Evolutionary conservation across 2,113 vertebrate genomes (phyloP), one percentile per base, ranked within the genome.

Genomic region (Phylloscopus trochiloides): DNA sequence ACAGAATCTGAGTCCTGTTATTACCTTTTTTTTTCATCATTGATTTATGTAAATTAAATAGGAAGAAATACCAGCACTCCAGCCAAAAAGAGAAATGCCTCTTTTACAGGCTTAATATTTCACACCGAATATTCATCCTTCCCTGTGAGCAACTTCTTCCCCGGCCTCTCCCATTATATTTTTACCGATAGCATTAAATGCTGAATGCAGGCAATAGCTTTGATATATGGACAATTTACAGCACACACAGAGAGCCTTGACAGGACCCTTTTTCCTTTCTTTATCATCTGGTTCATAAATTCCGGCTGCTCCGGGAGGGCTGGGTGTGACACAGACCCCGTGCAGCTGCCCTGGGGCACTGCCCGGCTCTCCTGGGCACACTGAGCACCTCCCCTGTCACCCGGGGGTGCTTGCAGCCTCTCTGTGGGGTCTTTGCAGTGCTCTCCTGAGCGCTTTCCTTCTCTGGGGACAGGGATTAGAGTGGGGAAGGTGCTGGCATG

Each of bases 31-130:
- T 92, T 84, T 19, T 17, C 25, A 43, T 58, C 68, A 59, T 94
- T 95, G 97, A 97, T 97, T 97, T 96, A 96, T 94, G 94, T 58
- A 97, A 97, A 97, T 96, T 79, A 94, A 96, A 96, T 92, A 81
- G 94, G 28, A 74, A 97, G 94, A 97, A 96, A 97, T 82, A 93
- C 47, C 92, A 74, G 70, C 62, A 57, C 88, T 86, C 77, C 90
- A 93, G 74, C 88, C 96, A 88, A 73, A 90, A 95, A 92, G 88
- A 97, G 93, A 97, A 96, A 96, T 81, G 90, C 77, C 17, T n/a
- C 29, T 91, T 97, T 97, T 94, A 96, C 94, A 93, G 67, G 92
- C 81, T 91, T 80, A 59, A 94, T 97, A 97, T 97, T 97, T 97
- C 96, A 97, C 95, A 75, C 28, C 16, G 58, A 96, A 96, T 97